Base-by-base conservation (phyloP, 2,888 invertebrate species). In the Abscondita cerata region DNA sequence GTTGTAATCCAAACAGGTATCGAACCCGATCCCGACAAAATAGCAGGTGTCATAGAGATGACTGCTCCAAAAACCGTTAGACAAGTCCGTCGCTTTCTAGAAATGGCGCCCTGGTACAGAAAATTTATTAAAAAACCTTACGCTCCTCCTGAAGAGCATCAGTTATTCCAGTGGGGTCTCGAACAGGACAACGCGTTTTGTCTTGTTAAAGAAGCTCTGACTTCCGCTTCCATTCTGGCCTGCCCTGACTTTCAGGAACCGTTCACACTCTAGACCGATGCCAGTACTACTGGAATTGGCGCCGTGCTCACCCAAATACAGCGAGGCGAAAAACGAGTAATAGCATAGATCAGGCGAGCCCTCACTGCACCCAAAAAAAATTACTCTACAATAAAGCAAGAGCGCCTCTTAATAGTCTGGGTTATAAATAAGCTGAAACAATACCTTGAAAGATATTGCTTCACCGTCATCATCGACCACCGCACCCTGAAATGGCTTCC, bases 331-430 rank as follows among this genome's bases (percentile, higher is more conserved):
- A 12, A 44, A 6, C 13, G 18, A 13, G 44, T 13, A 3, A 44
- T 44, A 5, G 6, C 44, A 15, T 44, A 44, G 8, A 16, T 16
- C 4, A 44, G 18, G 8, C 5, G 44, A 13, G 44, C 44, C 4
- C 19, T 44, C 5, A 44, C 6, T n/a, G 3, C 44, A 12, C 16
- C 44, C 5, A 18, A 44, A 44, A 5, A 18, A 75, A n/a, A n/a
- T n/a, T n/a, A n/a, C n/a, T n/a, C n/a, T n/a, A n/a, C n/a, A n/a
- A n/a, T n/a, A n/a, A n/a, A n/a, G 47, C 67, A 70, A 46, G 69
- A 73, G 48, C 68, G 70, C 44, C 41, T 72, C 31, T 71, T 72
- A 1, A 61, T 74, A 1, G 64, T 73, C 1, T 72, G 64, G 57
- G 69, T 63, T 9, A 63, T 73, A 3, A 47, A 66, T 31, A 73